Conservation (phyloP, 1,140 invertebrate genomes). For the Drosophila truncata region DNA sequence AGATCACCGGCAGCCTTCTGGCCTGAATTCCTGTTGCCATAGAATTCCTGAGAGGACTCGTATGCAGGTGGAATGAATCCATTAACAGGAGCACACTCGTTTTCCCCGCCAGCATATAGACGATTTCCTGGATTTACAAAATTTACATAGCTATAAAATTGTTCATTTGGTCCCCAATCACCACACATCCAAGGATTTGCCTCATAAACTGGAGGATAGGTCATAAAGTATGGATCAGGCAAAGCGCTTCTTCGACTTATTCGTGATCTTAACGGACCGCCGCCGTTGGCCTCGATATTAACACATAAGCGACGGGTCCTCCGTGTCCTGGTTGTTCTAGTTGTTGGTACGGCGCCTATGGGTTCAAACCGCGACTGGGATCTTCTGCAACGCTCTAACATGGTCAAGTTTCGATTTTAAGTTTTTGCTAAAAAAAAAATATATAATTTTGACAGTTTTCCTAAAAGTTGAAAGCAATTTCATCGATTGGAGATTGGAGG, state of each 20-base stretch:
- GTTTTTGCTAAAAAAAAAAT: slow-evolving; percentile 4
- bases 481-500: not conserved
- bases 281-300: slow-evolving; percentile 54
- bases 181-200: not conserved
- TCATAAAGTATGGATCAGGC: not conserved
- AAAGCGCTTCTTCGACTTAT: slow-evolving; percentile 13
- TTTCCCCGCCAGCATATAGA: slow-evolving; percentile 4
- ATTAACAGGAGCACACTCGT: not conserved
- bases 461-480: slow-evolving; percentile 31
- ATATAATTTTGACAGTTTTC: slow-evolving; percentile 26
- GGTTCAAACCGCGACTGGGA: slow-evolving; percentile 6
- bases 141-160: not conserved
- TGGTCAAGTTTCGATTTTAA: not conserved
- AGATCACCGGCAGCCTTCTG: slow-evolving; percentile 11
- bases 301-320: slow-evolving; percentile 45
- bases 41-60: not conserved
- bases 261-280: not conserved
- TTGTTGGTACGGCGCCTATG: slow-evolving; percentile 8
- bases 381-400: slow-evolving; percentile 20
- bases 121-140: not conserved
- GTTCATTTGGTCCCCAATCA: slow-evolving; percentile 2
- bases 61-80: not conserved
- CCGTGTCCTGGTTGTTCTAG: slow-evolving; percentile 43
- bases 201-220: slow-evolving; percentile 1
- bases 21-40: not conserved